phyloP scores from a whole-genome alignment of 1,140 invertebrate genomes.

The Protaetia brevitarsis region DNA sequence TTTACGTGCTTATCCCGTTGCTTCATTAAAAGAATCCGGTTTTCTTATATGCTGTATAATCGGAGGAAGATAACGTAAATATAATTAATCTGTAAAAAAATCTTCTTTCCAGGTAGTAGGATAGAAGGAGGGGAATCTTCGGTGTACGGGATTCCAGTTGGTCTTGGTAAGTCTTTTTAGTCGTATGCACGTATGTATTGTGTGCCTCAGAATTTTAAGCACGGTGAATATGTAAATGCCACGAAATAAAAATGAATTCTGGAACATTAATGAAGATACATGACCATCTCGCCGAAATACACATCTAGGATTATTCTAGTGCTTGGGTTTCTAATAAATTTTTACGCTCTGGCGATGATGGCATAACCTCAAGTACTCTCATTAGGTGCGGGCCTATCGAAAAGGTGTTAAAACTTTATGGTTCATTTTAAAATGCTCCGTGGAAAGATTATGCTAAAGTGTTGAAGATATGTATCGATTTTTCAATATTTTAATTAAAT shows the following conservation, averaged over 20 bases:
- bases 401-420: slow-evolving; percentile 1
- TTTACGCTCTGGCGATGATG: neutral
- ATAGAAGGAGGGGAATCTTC: neutral
- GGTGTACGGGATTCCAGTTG: slow-evolving; percentile 14
- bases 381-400: neutral
- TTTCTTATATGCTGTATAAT: no score
- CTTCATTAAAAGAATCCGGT: no score
- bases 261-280: no score
- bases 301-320: neutral
- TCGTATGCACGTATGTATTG: no score
- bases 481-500: neutral
- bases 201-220: no score
- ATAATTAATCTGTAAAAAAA: neutral
- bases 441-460: neutral
- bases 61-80: no score
- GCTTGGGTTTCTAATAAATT: neutral
- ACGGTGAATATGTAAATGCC: no score
- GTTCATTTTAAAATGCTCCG: neutral
- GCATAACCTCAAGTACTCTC: neutral
- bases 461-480: neutral
- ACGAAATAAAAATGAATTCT: no score
- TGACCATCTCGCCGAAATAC: no score
- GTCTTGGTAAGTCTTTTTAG: slow-evolving; percentile 4
- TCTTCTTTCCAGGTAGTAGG: slow-evolving; percentile 6
- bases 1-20: no score